Evolutionary conservation across 1,140 invertebrate genomes (phyloP), one percentile per base, ranked within the genome.

Genomic region (Oncopodura yosiiana): DNA sequence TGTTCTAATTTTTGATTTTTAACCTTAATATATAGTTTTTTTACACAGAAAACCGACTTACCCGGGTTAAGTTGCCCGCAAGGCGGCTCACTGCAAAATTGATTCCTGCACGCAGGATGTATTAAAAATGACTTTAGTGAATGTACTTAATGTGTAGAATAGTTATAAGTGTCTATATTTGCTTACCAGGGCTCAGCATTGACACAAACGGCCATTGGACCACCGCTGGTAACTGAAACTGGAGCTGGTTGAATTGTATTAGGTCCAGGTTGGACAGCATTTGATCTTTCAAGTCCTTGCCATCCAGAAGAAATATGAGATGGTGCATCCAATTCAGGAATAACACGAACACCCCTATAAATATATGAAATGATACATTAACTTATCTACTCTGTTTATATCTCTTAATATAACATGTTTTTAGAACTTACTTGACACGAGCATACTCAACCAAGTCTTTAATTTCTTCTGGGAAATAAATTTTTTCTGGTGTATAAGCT

Each of bases 321-420:
- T 23, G 70, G 70, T 36, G 66, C 67, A 50, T 70, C 69, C 46
- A 71, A 66, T 61, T 71, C 70, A 11, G 70, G 70, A 53, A 71
- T 54, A 16, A 71, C 59, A 12, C 68, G 60, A 6, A 71, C 62
- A n/a, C 70, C 70, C 29, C 70, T 59, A 23, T 59, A 56, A 43
- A 53, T 51, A 30, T 45, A 66, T n/a, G n/a, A n/a, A n/a, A n/a
- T n/a, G n/a, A n/a, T n/a, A n/a, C n/a, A n/a, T n/a, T n/a, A n/a
- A n/a, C n/a, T n/a, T n/a, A n/a, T n/a, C n/a, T n/a, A n/a, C n/a
- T n/a, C n/a, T n/a, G n/a, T n/a, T n/a, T 5, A 39, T 6, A 39
- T n/a, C 8, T 39, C 6, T 39, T 39, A 5, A 16, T 39, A 6
- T 39, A 39, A 39, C 8, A 39, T 16, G 6, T n/a, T 42, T 42